Evolutionary conservation across 2,888 invertebrate genomes (phyloP).

Genomic region (Chelonus formosanus): DNA sequence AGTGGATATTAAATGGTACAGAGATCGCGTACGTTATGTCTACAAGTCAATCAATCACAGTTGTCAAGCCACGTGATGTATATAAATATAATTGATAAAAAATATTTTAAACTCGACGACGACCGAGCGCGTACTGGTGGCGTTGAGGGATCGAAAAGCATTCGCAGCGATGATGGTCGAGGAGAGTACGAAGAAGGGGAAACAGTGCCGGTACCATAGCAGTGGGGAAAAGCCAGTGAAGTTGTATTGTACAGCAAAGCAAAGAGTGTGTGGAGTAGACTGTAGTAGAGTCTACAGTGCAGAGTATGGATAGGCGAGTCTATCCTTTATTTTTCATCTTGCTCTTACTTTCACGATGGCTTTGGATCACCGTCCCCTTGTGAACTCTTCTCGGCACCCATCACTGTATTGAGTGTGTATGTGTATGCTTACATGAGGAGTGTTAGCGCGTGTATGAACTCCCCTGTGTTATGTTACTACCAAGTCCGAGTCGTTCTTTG

Average conservation of each 20-base stretch:
- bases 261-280: constrained; percentile 7
- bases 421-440: constrained; percentile 14
- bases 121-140: constrained; percentile 42
- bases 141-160: constrained; percentile 34
- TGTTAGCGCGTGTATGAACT: constrained; percentile 18
- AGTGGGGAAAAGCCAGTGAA: neutral
- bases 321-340: no score
- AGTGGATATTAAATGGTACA: no score
- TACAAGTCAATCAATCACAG: constrained; percentile 28
- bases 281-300: neutral
- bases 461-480: neutral
- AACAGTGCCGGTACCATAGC: constrained; percentile 13
- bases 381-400: neutral
- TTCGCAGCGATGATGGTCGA: constrained; percentile 4
- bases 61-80: constrained; percentile 31
- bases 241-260: no score
- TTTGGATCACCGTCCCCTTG: constrained; percentile 12
- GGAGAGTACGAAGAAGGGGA: constrained; percentile 1
- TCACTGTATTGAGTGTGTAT: constrained; percentile 8
- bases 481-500: constrained; percentile 33
- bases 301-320: no score
- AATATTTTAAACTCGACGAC: constrained; percentile 32
- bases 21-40: neutral
- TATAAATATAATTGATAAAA: constrained; percentile 20
- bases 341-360: no score